Base-by-base conservation (phyloP, 2,888 invertebrate species). In the Mechanitis mazaeus region DNA sequence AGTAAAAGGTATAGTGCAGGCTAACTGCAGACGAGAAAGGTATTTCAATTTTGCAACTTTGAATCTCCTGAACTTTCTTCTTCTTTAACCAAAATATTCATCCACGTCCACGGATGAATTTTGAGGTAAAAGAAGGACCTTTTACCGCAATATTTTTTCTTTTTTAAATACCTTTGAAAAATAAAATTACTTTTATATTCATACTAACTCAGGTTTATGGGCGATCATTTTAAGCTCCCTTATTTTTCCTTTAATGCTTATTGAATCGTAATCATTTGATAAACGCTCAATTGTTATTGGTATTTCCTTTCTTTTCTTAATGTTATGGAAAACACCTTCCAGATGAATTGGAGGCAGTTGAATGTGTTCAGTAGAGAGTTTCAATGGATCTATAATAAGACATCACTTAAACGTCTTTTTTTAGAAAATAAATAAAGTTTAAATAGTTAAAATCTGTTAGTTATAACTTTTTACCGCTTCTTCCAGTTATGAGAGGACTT, bases 181-280 rank as follows among this genome's bases (percentile, higher is more conserved):
- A 42, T 9, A 11, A 6, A 7, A 42, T 42, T 9, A 9, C 6
- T 9, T 42, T 7, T 42, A 9, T 9, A 3, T 42, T 28, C 42
- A 20, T 35, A 31, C 57, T 9, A 60, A 68, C 68, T 64, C 55
- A 45, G 53, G 54, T 63, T 58, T 72, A 56, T 65, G 69, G 33
- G 67, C 68, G 46, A 65, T 77, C 66, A 77, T 73, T 68, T 87
- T 88, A 11, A 88, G 70, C 61, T 87, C 85, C 54, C 73, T 77
- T 31, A 88, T 88, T 71, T 79, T 84, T 1, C 80, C 77, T 12
- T 77, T 80, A 7, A 88, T 87, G 56, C 75, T 79, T 53, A 88
- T 88, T 6, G 79, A 66, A 2, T 77, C 77, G 1, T 55, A 54
- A 33, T 46, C 55, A 3, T 54, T 60, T 47, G 54, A 54, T 9